Percentiles rank a stretch among this genome's conserved stretches.
These are phyloP conservation scores for Dendrolimus pini DNA, from an alignment of 2,888 invertebrate species.

Conservation along the genomic window DNA sequence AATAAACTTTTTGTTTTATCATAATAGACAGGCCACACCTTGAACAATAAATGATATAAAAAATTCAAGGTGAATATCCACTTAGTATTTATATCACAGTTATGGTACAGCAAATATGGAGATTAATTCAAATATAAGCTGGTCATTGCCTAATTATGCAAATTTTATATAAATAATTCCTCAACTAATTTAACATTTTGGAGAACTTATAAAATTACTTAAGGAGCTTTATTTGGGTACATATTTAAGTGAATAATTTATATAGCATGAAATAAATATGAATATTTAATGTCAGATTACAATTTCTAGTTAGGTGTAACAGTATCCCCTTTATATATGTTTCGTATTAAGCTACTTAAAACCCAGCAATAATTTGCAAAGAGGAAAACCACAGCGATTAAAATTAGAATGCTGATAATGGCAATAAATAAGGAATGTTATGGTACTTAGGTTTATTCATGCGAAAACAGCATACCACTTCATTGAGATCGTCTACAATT, in stretches of 20 bases:
- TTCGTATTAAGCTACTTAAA: too few relatives aligned
- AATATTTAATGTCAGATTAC: too few relatives aligned
- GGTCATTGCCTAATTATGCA: neutral
- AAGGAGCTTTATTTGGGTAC: neutral
- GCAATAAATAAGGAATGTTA: neutral
- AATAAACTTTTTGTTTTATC: too few relatives aligned
- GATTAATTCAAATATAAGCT: neutral
- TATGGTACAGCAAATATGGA: neutral
- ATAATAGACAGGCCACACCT: too few relatives aligned
- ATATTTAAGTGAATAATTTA: neutral
- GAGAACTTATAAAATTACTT: neutral
- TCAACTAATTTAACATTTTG: neutral
- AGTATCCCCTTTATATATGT: too few relatives aligned
- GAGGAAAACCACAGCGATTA: too few relatives aligned
- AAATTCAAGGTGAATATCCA: neutral
- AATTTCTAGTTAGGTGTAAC: too few relatives aligned
- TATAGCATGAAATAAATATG: too few relatives aligned
- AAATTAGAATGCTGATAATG: slow-evolving; percentile 8
- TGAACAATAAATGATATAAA: neutral
- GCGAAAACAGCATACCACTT: slow-evolving; percentile 80
- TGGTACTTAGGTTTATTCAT: neutral
- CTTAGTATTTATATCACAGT: neutral
- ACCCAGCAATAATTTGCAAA: too few relatives aligned
- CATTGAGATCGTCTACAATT: slow-evolving; percentile 89
- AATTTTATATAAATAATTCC: neutral